Evolutionary conservation across 2,888 invertebrate species (phyloP), one percentile per base, ranked within the genome.

Genomic region (Cryptophagus acutangulus): DNA sequence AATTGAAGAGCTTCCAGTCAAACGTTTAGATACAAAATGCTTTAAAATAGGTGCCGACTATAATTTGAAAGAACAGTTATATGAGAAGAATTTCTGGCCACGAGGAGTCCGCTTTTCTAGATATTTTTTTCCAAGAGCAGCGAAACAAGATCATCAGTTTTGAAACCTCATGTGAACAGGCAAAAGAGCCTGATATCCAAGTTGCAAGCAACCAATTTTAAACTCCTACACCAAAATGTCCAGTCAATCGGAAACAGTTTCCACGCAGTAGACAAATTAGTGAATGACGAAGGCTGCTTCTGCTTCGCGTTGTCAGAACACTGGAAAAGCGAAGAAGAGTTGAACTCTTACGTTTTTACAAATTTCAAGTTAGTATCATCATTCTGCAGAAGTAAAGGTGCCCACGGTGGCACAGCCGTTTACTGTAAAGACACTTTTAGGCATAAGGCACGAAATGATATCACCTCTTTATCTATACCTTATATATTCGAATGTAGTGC

Each of bases 21-120:
- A 39, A 33, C 13, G 31, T 20, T 26, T 16, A 33, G 33, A 39
- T 24, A 33, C 20, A 10, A 39, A 25, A 33, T 39, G 34, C 17
- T 34, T 33, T 24, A 39, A 33, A 39, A 17, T 39, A 13, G 12
- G 26, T 10, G 15, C 24, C 24, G 39, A 38, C 38, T 38, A 38
- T 25, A 14, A 14, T 13, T 33, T 38, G 17, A 33, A 33, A 33
- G 33, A 33, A 20, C 31, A 33, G 24, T 16, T 25, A n/a, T 33
- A 33, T 15, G 13, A 5, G 25, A 33, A 6, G 10, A 15, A 1
- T 15, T 38, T 38, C 16, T 38, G 38, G 26, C 26, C 17, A 8
- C 13, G 46, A 42, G 51, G 49, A 44, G 46, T 42, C 5, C 8
- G 29, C 5, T 29, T 29, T 12, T 29, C 29, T 10, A 29, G 29